Base-by-base conservation (phyloP, 2,113 vertebrate genomes). In the Hypomesus transpacificus region DNA sequence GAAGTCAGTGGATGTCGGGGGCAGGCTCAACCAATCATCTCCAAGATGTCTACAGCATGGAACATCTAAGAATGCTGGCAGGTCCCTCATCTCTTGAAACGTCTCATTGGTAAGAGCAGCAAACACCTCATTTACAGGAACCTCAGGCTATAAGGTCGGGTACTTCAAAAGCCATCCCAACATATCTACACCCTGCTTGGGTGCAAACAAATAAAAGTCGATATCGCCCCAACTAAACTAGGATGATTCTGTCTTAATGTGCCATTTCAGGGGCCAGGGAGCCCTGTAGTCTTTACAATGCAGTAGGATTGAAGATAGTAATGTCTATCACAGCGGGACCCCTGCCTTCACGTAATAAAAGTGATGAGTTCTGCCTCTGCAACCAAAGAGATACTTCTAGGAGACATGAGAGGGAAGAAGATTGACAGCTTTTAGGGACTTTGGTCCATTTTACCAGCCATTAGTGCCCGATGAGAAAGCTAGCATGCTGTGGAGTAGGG, bases 231-330 rank as follows among this genome's bases (percentile, higher is more conserved):
- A 90, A 86, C 89, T 92, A 89, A 92, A 89, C 89, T 85, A 78
- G 89, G 90, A 92, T 91, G 89, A 91, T 92, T 92, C 89, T 89
- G 83, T 90, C 86, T 89, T 90, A 89, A 92, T 92, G 91, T 90
- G 87, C 87, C 88, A 91, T 91, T 91, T 87, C 87, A 89, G 86
- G 87, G 86, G 82, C 85, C 87, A 84, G 78, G 81, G 87, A 89
- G 79, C 82, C 68, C 78, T 86, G 77, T 77, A 78, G 89, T 87
- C 88, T 82, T 86, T 82, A 87, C 85, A 78, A 74, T 70, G 57
- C 51, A 24, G 4, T 60, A 75, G 81, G 85, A 85, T 83, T 84
- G 81, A 78, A 83, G 81, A 75, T 80, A 74, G 84, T 88, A 83
- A 90, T 87, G 85, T 90, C 54, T 70, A 84, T 82, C 87, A 68